Base-by-base conservation (phyloP, 2,888 invertebrate genomes). In the Graphium colonna region DNA sequence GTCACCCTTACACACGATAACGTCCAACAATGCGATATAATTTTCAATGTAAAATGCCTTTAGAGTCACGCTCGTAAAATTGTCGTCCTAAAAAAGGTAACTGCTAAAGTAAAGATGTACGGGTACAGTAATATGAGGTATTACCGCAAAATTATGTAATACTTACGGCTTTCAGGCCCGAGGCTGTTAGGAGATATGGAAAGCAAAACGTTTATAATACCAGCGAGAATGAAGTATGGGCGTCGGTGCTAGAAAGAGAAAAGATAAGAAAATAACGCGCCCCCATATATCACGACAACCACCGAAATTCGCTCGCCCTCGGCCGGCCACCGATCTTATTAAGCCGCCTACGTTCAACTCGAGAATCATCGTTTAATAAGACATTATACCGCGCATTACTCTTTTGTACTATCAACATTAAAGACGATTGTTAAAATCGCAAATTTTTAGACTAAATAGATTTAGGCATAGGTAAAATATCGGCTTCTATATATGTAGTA, bases 181-280 rank as follows among this genome's bases (percentile, higher is more conserved):
- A 73, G 73, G 76, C 76, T 79, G 78, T 80, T 77, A 78, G 65
- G 74, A 77, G 81, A 85, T 84, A 83, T 80, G 80, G 82, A 83
- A 84, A 83, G 79, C 84, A 82, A 82, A 84, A 78, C 84, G 83
- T 78, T 84, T 82, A 83, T 84, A 86, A 86, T 81, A 77, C 78
- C 75, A 73, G 73, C 73, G 71, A 60, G 76, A 83, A 87, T 87
- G 84, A 87, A 83, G 84, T 84, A 87, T 86, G 83, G 79, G 68
- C 76, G 78, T 79, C 82, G 80, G 82, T 84, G 86, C 82, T 83
- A 87, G 85, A 84, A 82, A 83, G 82, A 84, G 84, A 83, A 80
- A 82, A 85, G 89, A 89, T 88, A 88, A 88, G 89, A 85, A 88
- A 86, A 88, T 88, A 89, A 89, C 87, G 80, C 87, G 74, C 81